A percentile compares a stretch with the other conserved stretches of the same genome.
Conservation (phyloP, 1,140 invertebrate species). For the Anastatus disparis region DNA sequence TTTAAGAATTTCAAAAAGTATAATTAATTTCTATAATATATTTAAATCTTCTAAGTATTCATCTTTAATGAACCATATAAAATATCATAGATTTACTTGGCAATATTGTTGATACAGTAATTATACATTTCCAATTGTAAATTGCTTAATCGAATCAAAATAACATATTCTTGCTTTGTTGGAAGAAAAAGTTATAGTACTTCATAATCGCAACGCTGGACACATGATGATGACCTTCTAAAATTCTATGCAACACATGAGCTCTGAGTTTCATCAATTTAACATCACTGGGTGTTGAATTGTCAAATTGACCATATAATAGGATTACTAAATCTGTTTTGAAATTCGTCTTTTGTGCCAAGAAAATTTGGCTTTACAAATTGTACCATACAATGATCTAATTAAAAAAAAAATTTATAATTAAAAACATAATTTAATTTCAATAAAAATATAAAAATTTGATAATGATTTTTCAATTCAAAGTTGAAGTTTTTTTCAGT, state of each 20-base stretch:
- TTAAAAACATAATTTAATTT: too few relatives aligned
- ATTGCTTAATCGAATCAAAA: conserved; percentile 84
- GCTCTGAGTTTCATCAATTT: conserved; percentile 92
- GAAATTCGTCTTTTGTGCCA: conserved; percentile 89
- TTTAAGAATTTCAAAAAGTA: conserved; percentile 86
- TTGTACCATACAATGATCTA: conserved; percentile 96
- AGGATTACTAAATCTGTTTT: conserved; percentile 90
- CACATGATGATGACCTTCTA: conserved; percentile 89
- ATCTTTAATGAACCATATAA: conserved; percentile 61
- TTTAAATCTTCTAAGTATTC: conserved; percentile 69
- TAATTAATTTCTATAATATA: conserved; percentile 81
- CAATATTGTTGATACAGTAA: conserved; percentile 71
- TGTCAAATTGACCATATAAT: conserved; percentile 94
- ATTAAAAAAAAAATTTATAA: too few relatives aligned
- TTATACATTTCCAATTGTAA: conserved; percentile 87
- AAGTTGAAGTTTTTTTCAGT: too few relatives aligned
- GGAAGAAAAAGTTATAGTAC: conserved; percentile 90
- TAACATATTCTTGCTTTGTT: conserved; percentile 94
- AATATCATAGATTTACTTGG: too few relatives aligned
- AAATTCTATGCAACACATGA: conserved; percentile 89
- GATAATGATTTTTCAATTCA: too few relatives aligned
- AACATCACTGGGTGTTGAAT: conserved; percentile 89
- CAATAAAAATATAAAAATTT: too few relatives aligned
- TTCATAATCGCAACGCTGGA: conserved; percentile 89
- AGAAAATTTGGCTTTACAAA: conserved; percentile 94